A percentile compares a stretch with the other conserved stretches of the same genome.
Conservation (phyloP, 1,140 invertebrate species). For the Pissodes strobi region DNA sequence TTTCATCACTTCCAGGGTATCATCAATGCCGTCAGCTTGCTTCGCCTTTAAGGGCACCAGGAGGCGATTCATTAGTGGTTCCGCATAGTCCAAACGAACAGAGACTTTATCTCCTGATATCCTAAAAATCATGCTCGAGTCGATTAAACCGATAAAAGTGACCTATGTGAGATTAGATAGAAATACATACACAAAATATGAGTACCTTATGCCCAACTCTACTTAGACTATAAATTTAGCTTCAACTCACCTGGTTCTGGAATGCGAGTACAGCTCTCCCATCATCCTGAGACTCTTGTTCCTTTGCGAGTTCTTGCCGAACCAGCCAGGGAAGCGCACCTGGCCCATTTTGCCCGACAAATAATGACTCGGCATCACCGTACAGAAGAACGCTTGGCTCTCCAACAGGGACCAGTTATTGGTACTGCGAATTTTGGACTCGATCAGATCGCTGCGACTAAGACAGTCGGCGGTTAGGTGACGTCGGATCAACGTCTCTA, state of each 20-base stretch:
- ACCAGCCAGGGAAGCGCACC: slow-evolving; percentile 91
- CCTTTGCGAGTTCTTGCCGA: slow-evolving; percentile 90
- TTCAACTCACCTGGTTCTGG: slow-evolving; percentile 74
- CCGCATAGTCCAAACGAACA: slow-evolving; percentile 82
- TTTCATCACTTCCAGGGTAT: slow-evolving; percentile 77
- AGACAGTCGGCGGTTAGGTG: slow-evolving; percentile 83
- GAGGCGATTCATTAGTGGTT: slow-evolving; percentile 72
- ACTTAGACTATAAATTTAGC: too few relatives aligned
- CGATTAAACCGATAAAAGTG: not conserved
- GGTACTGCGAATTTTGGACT: slow-evolving; percentile 74
- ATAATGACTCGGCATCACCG: slow-evolving; percentile 85
- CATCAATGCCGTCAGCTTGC: slow-evolving; percentile 72
- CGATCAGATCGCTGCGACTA: slow-evolving; percentile 84
- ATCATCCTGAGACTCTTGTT: slow-evolving; percentile 82
- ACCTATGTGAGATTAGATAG: not conserved
- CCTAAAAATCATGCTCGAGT: slow-evolving; percentile 56
- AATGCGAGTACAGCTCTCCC: slow-evolving; percentile 82
- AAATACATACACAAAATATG: not conserved
- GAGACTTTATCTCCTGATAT: slow-evolving; percentile 78
- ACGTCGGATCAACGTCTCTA: slow-evolving; percentile 68
- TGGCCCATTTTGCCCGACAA: slow-evolving; percentile 74
- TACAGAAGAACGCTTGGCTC: slow-evolving; percentile 87
- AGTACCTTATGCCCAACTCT: too few relatives aligned
- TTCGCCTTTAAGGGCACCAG: slow-evolving; percentile 72
- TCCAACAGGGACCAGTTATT: slow-evolving; percentile 91